These are phyloP conservation scores for Acipenser transmontanus DNA, from an alignment of 2,797 vertebrate species.

Conservation along the genomic window DNA sequence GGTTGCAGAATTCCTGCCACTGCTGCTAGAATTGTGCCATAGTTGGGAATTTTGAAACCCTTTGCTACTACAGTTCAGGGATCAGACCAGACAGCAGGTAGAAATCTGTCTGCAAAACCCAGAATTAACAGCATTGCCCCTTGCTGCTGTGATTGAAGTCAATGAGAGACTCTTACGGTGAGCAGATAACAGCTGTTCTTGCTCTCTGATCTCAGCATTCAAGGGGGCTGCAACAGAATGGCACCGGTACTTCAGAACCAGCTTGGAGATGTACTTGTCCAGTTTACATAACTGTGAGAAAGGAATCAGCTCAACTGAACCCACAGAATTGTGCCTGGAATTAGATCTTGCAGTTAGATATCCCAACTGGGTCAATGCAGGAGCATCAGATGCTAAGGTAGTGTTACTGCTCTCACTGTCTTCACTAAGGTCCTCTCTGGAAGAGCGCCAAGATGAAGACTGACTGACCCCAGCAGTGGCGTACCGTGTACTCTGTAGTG, in stretches of 20 bases:
- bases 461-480: constrained; percentile 11
- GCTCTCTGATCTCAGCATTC: too few species aligned
- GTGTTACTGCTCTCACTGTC: not conserved
- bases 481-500: constrained; percentile 35
- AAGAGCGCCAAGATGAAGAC: not conserved
- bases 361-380: not conserved
- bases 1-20: too few species aligned
- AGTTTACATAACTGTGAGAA: not conserved
- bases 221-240: not conserved
- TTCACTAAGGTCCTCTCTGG: constrained; percentile 4
- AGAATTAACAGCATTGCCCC: too few species aligned
- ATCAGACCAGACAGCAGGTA: too few species aligned
- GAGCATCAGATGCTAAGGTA: not conserved
- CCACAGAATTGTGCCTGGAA: constrained; percentile 7
- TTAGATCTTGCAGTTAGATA: not conserved
- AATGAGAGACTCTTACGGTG: too few species aligned
- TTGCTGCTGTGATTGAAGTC: too few species aligned
- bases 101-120: too few species aligned
- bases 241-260: constrained; percentile 3
- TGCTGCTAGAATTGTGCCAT: too few species aligned
- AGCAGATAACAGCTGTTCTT: too few species aligned
- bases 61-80: too few species aligned
- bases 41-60: too few species aligned
- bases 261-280: constrained; percentile 16
- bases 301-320: not conserved